Conservation (phyloP, 2,797 vertebrate species). For the Stomatorhinus walkeri region DNA sequence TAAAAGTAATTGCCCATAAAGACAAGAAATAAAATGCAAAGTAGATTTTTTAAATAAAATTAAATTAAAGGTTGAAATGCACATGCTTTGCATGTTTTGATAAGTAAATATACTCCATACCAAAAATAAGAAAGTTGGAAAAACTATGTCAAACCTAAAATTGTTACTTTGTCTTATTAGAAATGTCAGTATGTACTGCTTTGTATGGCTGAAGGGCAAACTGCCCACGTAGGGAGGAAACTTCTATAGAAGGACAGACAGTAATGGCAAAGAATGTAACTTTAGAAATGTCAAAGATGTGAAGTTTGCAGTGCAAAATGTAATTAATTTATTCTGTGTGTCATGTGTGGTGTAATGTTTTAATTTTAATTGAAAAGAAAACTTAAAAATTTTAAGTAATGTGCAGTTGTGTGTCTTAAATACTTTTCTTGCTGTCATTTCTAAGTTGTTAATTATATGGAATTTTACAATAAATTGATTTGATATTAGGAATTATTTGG, state of each 20-base stretch:
- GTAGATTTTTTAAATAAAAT: not conserved
- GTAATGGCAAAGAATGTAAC: not conserved
- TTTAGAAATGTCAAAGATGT: not conserved
- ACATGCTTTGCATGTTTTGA: not conserved
- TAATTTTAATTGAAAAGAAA: not conserved
- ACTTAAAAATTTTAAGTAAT: not conserved
- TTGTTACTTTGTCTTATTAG: not conserved
- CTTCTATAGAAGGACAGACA: not conserved
- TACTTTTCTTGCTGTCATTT: not conserved
- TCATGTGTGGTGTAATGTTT: not conserved
- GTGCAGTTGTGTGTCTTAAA: not conserved
- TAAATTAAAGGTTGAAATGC: not conserved
- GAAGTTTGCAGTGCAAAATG: not conserved
- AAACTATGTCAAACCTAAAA: not conserved
- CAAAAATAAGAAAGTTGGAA: not conserved
- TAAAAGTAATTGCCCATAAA: not conserved
- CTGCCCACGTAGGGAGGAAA: not conserved
- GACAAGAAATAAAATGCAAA: not conserved
- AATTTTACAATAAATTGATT: constrained; percentile 1
- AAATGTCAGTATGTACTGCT: not conserved
- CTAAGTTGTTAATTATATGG: not conserved
- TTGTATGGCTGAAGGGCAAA: not conserved
- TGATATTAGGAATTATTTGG: not conserved
- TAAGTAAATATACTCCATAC: not conserved
- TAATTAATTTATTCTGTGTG: constrained; percentile 2